Base-by-base conservation (phyloP, 2,888 invertebrate genomes). In the Sinohyriopsis cumingii region DNA sequence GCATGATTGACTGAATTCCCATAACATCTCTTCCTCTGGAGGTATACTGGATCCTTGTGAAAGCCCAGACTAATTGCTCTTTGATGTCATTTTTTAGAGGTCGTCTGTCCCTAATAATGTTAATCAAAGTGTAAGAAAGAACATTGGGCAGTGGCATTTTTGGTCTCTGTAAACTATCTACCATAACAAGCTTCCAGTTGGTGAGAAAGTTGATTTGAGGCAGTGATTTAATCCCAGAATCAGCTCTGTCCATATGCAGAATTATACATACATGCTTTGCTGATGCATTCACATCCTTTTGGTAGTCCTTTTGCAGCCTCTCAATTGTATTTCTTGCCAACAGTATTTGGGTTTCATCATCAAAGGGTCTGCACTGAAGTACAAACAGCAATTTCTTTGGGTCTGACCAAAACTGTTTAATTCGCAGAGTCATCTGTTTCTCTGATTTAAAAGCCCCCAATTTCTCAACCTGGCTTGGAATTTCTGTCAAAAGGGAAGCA, bases 371-470 rank as follows among this genome's bases (percentile, higher is more conserved):
- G 63, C 80, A 81, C 19, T 82, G 80, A 19, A 82, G 33, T 20
- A 77, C 55, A 6, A 82, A 63, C 55, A 75, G 66, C 9, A 63
- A 54, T 56, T 57, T 61, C 19, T 71, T 63, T 28, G 69, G 60
- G 24, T 73, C 72, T 62, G 68, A 20, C 77, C 77, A 80, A 69
- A 78, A 82, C 0, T 71, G 24, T 25, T 78, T 67, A 0, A 82
- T 61, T 61, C 69, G 70, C 3, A 28, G 55, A 19, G 67, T 61
- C 4, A 81, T 69, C n/a, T 80, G 77, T 33, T 81, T 82, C 65
- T 82, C 82, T 28, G 82, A 80, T 67, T 78, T 81, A 57, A 80
- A 82, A 20, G 76, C 71, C 28, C 78, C 75, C 15, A 82, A 24
- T 65, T 75, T 79, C 67, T 81, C 81, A 53, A 73, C 59, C 24